Evolutionary conservation across 2,797 vertebrate species (phyloP).

Genomic region (Alca torda): DNA sequence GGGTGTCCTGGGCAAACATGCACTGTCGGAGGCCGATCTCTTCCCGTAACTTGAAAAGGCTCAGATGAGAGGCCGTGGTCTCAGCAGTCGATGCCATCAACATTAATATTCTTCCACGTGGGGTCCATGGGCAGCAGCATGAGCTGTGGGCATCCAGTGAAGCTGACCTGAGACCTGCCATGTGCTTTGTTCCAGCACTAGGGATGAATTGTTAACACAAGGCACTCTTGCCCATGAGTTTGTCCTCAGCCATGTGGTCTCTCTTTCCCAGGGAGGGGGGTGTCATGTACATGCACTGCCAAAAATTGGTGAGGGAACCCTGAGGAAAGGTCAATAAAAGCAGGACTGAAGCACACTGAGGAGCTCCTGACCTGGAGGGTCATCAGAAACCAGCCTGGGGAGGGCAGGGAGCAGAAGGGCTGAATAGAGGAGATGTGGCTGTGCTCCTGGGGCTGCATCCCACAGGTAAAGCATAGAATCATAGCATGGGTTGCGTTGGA

Average conservation of each 20-base stretch:
- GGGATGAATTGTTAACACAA: neutral
- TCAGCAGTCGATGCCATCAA: neutral
- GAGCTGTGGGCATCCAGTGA: neutral
- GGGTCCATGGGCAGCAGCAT: neutral
- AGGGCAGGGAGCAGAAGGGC: neutral
- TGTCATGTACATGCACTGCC: neutral
- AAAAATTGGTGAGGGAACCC: neutral
- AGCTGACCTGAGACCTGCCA: neutral
- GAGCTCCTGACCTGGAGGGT: neutral
- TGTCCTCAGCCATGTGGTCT: neutral
- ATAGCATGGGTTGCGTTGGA: no score
- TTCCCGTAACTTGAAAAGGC: neutral
- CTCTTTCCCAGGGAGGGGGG: neutral
- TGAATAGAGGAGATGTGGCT: rapidly evolving
- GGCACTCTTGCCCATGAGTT: neutral
- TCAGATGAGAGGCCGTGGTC: neutral
- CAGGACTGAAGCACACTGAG: neutral
- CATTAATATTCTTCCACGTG: neutral
- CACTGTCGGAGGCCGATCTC: neutral
- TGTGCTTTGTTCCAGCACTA: neutral
- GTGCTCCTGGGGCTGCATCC: neutral
- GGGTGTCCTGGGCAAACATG: neutral
- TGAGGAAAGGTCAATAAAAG: neutral
- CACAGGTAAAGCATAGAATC: neutral
- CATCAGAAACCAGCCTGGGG: neutral